Percentiles rank a stretch among this genome's conserved stretches.
Evolutionary conservation across 2,113 vertebrate species (phyloP).

Genomic region (Odontesthes bonariensis): DNA sequence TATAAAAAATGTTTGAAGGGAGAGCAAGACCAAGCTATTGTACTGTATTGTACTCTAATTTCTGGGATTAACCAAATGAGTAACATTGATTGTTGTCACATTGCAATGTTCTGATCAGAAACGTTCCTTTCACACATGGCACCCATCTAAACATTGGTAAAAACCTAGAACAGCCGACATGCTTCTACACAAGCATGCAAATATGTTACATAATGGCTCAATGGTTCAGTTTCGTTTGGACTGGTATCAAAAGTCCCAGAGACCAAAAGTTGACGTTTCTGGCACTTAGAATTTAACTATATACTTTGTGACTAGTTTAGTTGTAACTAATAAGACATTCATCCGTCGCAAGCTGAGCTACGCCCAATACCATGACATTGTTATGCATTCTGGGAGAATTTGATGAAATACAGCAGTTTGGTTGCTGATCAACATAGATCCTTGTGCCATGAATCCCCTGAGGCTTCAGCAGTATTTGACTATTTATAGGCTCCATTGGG

Average conservation of each 20-base stretch:
- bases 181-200: not conserved
- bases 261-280: not conserved
- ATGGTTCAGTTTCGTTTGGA: not conserved
- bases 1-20: too few species aligned
- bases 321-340: too few species aligned
- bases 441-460: conserved; percentile 19
- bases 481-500: conserved; percentile 36
- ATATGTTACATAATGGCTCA: not conserved
- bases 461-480: conserved; percentile 12
- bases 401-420: conserved; percentile 9
- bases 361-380: not conserved
- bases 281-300: not conserved
- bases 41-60: too few species aligned
- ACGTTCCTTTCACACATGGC: not conserved
- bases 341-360: too few species aligned
- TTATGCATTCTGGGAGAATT: conserved; percentile 12
- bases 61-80: too few species aligned
- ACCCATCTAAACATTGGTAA: not conserved
- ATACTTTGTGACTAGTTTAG: too few species aligned
- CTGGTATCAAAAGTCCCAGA: not conserved
- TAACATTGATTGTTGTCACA: too few species aligned
- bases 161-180: not conserved
- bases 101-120: too few species aligned
- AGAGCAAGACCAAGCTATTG: too few species aligned
- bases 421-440: conserved; percentile 23